Evolutionary conservation across 2,888 invertebrate genomes (phyloP).

Genomic region (Callinectes sapidus): DNA sequence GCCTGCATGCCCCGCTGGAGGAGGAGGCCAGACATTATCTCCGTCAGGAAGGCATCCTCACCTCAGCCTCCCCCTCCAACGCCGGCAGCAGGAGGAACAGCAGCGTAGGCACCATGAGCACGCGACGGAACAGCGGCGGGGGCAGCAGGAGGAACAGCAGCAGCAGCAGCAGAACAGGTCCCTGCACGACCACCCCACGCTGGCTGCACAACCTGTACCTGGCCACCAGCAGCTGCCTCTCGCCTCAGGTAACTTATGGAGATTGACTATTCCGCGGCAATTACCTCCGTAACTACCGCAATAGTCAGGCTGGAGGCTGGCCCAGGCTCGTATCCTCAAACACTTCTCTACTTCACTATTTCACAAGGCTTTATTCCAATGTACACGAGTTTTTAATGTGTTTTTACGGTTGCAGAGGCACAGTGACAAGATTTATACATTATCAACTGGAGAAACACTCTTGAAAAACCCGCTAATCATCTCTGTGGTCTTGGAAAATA

Average conservation of each 20-base stretch:
- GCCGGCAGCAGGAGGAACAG: slow-evolving; percentile 38
- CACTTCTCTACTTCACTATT: not conserved
- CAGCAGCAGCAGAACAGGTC: slow-evolving; percentile 6
- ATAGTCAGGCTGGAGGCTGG: not conserved
- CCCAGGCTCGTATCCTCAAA: not conserved
- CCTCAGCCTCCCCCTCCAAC: slow-evolving; percentile 6
- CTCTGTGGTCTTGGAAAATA: too few species aligned
- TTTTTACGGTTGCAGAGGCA: too few species aligned
- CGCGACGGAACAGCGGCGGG: not conserved
- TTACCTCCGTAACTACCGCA: not conserved
- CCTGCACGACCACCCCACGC: not conserved
- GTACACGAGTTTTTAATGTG: too few species aligned
- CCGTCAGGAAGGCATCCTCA: slow-evolving; percentile 29
- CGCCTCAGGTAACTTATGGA: slow-evolving; percentile 48
- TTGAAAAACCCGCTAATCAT: too few species aligned
- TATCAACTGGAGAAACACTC: too few species aligned
- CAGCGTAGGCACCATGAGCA: slow-evolving; percentile 9
- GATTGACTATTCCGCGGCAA: not conserved
- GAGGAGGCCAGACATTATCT: slow-evolving; percentile 48
- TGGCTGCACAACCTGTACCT: slow-evolving; percentile 64
- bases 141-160: slow-evolving; percentile 23
- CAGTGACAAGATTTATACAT: too few species aligned
- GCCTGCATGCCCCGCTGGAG: slow-evolving; percentile 53
- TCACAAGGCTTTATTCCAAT: too few species aligned
- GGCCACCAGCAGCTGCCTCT: slow-evolving; percentile 54